phyloP scores from a whole-genome alignment of 2,888 invertebrate genomes.

The Hypsopygia costalis region DNA sequence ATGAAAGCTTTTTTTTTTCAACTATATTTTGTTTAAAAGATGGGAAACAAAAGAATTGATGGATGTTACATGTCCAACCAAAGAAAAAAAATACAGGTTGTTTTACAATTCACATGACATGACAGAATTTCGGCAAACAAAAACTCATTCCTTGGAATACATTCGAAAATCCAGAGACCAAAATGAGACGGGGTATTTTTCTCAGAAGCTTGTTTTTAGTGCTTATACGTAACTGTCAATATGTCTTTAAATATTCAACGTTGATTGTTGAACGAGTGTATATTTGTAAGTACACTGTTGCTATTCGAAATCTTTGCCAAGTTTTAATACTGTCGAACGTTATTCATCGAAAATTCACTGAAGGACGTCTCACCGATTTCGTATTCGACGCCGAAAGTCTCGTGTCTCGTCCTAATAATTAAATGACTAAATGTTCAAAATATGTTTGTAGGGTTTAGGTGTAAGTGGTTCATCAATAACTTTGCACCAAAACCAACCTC shows the following conservation, averaged over 20 bases:
- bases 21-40: too few species aligned
- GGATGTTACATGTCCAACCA: too few species aligned
- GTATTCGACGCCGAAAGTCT: not conserved
- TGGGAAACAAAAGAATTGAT: too few species aligned
- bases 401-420: not conserved
- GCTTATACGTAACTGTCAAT: constrained; percentile 8
- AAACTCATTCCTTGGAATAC: not conserved
- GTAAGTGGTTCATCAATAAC: too few species aligned
- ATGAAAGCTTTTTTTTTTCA: too few species aligned
- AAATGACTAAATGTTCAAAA: too few species aligned
- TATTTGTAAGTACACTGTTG: not conserved
- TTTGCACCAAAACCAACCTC: too few species aligned
- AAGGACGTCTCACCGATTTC: not conserved
- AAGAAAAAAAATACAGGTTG: too few species aligned
- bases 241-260: constrained; percentile 5
- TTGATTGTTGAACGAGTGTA: constrained; percentile 4
- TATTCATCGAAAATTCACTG: not conserved
- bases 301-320: constrained; percentile 4
- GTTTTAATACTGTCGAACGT: not conserved
- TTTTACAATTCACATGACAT: not conserved
- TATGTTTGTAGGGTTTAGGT: too few species aligned
- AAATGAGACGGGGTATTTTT: constrained; percentile 3
- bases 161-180: not conserved
- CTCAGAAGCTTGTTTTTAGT: constrained; percentile 8
- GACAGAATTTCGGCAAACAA: not conserved